Conservation (phyloP, 2,797 vertebrate species). For the Pseudochaenichthys georgianus region DNA sequence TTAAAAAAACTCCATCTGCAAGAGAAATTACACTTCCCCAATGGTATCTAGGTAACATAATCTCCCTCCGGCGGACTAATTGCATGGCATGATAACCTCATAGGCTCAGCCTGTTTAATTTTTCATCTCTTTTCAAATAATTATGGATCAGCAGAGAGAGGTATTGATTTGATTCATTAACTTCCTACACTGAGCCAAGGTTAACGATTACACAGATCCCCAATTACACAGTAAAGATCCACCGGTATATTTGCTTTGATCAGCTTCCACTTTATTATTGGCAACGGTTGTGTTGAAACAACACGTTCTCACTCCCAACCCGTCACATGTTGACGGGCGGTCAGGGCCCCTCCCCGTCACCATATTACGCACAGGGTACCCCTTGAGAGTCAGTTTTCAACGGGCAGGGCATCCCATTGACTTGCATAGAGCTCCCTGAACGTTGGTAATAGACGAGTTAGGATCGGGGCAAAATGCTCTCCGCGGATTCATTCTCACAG, state of each 20-base stretch:
- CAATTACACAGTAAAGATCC: conserved; percentile 91
- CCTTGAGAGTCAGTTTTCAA: no score
- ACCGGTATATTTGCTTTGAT: conserved; percentile 90
- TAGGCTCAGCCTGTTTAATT: conserved; percentile 96
- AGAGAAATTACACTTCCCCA: conserved; percentile 96
- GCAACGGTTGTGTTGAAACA: conserved; percentile 80
- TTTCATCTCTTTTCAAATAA: conserved; percentile 99
- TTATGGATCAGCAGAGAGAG: conserved; percentile 98
- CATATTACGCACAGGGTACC: no score
- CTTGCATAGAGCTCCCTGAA: no score
- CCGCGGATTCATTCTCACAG: no score
- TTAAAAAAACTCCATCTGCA: conserved; percentile 92
- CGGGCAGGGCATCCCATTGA: no score
- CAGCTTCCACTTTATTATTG: conserved; percentile 89
- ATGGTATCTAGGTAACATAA: conserved; percentile 99
- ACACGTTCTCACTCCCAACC: neutral
- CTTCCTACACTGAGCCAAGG: conserved; percentile 93
- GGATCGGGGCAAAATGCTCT: no score
- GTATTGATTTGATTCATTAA: conserved; percentile 99
- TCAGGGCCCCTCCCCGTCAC: no score
- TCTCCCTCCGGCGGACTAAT: conserved; percentile 97
- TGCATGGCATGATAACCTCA: conserved; percentile 95
- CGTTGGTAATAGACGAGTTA: no score
- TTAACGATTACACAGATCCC: conserved; percentile 98
- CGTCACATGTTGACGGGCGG: no score